These are phyloP conservation scores for Cephus sareptanus DNA, from an alignment of 2,888 invertebrate genomes.

Conservation along the genomic window DNA sequence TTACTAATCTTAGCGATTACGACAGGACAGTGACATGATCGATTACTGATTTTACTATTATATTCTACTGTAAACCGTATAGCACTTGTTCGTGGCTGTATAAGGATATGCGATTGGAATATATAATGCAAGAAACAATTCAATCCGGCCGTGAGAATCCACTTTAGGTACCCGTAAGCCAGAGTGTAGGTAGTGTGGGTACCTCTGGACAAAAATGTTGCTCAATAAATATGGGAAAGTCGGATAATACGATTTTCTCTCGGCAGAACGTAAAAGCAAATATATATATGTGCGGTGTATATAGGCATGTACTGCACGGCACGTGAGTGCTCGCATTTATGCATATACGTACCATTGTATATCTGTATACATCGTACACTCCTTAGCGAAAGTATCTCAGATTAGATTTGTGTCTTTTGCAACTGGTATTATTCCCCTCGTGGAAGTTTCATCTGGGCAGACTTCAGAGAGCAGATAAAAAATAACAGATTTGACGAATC, in stretches of 20 bases:
- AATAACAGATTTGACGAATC: neutral
- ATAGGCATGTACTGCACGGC: too few species aligned
- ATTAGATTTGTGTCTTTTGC: neutral
- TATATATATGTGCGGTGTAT: neutral
- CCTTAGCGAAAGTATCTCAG: neutral
- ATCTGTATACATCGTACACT: neutral
- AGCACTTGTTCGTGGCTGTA: neutral
- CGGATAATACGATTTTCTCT: neutral
- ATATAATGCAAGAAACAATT: constrained; percentile 11
- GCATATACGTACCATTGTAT: neutral
- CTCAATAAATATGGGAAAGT: neutral
- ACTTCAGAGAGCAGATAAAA: neutral
- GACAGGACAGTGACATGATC: neutral
- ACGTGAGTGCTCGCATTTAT: neutral
- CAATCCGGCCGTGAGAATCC: constrained; percentile 2
- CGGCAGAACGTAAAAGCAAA: neutral
- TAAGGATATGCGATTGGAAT: constrained; percentile 1
- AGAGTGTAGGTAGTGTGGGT: neutral
- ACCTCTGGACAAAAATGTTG: neutral
- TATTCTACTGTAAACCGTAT: neutral
- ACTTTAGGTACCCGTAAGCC: neutral
- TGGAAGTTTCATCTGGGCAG: neutral
- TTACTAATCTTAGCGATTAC: neutral
- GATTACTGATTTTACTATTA: neutral
- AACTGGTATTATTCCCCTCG: neutral